Evolutionary conservation across 2,888 invertebrate species (phyloP).

Genomic region (Pseudococcus longispinus): DNA sequence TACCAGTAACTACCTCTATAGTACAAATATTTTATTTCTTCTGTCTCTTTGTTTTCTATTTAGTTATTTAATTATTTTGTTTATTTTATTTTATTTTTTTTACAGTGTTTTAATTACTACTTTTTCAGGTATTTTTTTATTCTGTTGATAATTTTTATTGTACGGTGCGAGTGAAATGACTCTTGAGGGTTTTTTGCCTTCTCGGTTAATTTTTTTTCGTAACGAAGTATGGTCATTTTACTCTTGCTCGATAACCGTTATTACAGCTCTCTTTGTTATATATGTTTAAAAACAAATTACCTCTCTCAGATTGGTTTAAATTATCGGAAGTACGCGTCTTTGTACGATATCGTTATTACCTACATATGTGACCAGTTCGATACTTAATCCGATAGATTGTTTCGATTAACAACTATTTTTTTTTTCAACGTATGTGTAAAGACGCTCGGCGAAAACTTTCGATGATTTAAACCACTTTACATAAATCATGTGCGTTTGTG

Average conservation of each 20-base stretch:
- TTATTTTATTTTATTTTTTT: constrained; percentile 43
- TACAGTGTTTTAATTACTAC: constrained; percentile 45
- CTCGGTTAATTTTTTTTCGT: neutral
- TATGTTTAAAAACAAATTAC: neutral
- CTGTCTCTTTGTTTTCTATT: constrained; percentile 30
- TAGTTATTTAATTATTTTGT: constrained; percentile 45
- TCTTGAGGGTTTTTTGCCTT: neutral
- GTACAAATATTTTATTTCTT: constrained; percentile 58
- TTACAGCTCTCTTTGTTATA: constrained; percentile 32
- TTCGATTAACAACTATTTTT: neutral
- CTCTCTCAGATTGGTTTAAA: neutral
- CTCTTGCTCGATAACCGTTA: neutral
- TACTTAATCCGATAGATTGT: neutral
- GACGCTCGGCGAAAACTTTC: too few relatives aligned
- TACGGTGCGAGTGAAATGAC: neutral
- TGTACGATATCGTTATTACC: neutral
- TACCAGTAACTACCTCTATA: constrained; percentile 58
- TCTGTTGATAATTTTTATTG: constrained; percentile 30
- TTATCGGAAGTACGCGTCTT: neutral
- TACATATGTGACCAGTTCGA: neutral
- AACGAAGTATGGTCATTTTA: neutral
- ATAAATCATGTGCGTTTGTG: neutral
- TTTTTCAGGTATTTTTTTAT: constrained; percentile 48
- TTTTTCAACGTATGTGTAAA: neutral
- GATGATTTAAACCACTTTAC: neutral